These are phyloP conservation scores for Magallana ariakensis DNA, from an alignment of 1,140 invertebrate species.

Conservation along the genomic window DNA sequence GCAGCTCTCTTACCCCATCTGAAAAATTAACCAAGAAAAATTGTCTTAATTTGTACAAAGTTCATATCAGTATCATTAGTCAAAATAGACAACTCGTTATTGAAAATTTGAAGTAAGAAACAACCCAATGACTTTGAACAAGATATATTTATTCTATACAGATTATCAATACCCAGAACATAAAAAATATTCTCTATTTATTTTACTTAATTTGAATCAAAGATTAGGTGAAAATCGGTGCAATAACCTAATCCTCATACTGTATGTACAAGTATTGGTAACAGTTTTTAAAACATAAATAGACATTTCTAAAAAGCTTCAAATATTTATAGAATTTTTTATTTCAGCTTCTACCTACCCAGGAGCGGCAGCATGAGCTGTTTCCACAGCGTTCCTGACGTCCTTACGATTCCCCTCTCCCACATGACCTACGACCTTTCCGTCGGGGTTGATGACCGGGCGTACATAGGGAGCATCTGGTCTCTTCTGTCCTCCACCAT, in stretches of 20 bases:
- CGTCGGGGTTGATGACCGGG: constrained; percentile 69
- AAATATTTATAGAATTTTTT: background rate
- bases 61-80: no score
- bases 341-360: constrained; percentile 68
- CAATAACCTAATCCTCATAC: no score
- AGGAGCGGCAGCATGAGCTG: constrained; percentile 77
- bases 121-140: background rate
- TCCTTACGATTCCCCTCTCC: constrained; percentile 81
- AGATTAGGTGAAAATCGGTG: no score
- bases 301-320: background rate
- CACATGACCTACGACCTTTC: constrained; percentile 78
- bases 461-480: constrained; percentile 80
- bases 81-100: no score
- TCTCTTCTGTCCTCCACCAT: constrained; percentile 81
- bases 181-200: no score
- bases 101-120: background rate
- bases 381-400: constrained; percentile 81
- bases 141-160: no score
- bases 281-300: no score
- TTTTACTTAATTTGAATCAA: no score
- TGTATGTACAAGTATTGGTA: no score
- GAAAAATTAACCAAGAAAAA: background rate
- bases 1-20: constrained; percentile 81
- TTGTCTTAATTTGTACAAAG: background rate
- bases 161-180: no score